Conservation (phyloP, 2,888 invertebrate species). For the Aporophyla lueneburgensis region DNA sequence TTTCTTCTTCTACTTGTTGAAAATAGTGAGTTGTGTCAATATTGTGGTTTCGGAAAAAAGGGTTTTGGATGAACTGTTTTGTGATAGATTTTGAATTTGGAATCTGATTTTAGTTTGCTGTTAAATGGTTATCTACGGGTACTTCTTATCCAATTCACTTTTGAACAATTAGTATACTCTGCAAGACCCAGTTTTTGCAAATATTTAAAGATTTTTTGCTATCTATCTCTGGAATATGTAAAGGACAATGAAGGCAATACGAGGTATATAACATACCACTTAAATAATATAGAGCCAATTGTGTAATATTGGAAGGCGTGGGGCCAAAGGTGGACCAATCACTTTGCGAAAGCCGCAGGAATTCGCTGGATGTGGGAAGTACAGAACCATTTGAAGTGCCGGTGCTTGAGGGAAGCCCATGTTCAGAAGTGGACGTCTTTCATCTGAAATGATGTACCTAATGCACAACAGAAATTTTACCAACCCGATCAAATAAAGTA, state of each 20-base stretch:
- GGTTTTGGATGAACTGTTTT: slow-evolving; percentile 18
- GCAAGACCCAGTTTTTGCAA: background rate
- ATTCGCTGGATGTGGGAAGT: too few species aligned
- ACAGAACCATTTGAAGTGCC: too few species aligned
- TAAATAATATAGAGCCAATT: background rate
- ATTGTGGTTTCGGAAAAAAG: slow-evolving; percentile 38
- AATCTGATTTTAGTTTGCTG: background rate
- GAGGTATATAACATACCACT: background rate
- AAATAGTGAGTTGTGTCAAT: slow-evolving; percentile 65
- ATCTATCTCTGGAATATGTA: background rate
- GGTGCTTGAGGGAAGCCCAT: too few species aligned
- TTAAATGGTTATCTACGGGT: background rate
- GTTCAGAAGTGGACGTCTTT: too few species aligned
- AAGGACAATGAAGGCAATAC: background rate
- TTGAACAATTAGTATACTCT: background rate
- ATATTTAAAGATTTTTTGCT: background rate
- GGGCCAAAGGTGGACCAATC: too few species aligned
- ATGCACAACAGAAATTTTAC: too few species aligned
- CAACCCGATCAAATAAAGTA: background rate
- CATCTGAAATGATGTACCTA: background rate
- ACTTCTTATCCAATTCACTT: background rate
- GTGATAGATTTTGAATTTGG: background rate
- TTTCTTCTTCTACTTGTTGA: slow-evolving; percentile 48
- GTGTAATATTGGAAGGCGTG: too few species aligned
- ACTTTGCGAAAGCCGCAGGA: too few species aligned